Base-by-base conservation (phyloP, 2,797 vertebrate genomes). In the Chloroceryle amazona region DNA sequence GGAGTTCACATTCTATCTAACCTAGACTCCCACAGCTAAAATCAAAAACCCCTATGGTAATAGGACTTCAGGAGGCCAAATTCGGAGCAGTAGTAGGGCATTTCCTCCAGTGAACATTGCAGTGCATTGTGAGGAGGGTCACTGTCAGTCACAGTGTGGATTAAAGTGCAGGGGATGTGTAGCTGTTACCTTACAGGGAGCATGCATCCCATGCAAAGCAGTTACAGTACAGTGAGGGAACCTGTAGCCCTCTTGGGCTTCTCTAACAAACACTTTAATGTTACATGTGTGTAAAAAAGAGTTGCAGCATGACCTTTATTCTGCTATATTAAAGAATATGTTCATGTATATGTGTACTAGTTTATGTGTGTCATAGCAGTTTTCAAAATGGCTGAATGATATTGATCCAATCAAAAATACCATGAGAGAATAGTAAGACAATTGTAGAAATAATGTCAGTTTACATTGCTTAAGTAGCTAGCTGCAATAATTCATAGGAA, bases 331-430 rank as follows among this genome's bases (percentile, higher is more conserved):
- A 61, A 63, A 60, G 18, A 29, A 33, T 51, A 13, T 57, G 11
- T 71, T 91, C 10, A 3, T 35, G 13, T 73, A 8, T 26, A 25
- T 76, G 16, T 51, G n/a, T 41, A 16, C 76, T 39, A 52, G 18
- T 86, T 92, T 81, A 13, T 61, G 66, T 61, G 39, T 94, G 51
- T 65, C 60, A 7, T 80, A 90, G 76, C n/a, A 76, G 47, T 55
- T 70, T 94, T 94, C 89, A 96, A 96, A 94, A 96, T 97, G 92
- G 93, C 93, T 96, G 96, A 93, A 92, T 84, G 26, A 23, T 93
- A 82, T 66, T 80, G 90, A 91, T 87, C 81, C 74, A 57, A 60
- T 82, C 93, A 76, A 90, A 95, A 94, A 86, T 76, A 41, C n/a
- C 75, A 3, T 8, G 13, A 55, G 13, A 58, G 22, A 73, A 61